phyloP scores from a whole-genome alignment of 2,113 vertebrate species.

The Pogonocichla stellata region DNA sequence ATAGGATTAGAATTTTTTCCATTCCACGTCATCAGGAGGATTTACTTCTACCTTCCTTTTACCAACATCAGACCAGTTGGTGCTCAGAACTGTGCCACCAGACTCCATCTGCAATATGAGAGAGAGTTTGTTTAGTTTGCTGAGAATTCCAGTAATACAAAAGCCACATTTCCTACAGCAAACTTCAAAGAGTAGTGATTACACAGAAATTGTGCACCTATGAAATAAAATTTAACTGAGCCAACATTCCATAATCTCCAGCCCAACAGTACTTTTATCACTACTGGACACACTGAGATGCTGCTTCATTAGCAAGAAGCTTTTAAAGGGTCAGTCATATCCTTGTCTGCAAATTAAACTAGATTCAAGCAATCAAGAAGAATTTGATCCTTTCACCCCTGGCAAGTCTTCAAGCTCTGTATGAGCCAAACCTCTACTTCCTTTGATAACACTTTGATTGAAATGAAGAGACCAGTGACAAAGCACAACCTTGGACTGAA shows the following conservation, averaged over 20 bases:
- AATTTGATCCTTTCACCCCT: neutral
- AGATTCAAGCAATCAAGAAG: neutral
- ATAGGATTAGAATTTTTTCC: slow-evolving; percentile 84
- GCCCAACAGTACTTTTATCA: neutral
- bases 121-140: slow-evolving; percentile 29
- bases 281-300: neutral
- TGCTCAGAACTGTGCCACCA: slow-evolving; percentile 97
- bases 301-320: neutral
- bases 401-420: neutral
- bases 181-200: neutral
- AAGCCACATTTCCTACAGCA: neutral
- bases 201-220: neutral
- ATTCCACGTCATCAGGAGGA: slow-evolving; percentile 94
- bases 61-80: slow-evolving; percentile 96
- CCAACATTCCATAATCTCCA: neutral
- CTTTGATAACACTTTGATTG: neutral
- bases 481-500: neutral
- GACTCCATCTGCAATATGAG: slow-evolving; percentile 92
- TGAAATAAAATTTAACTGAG: neutral
- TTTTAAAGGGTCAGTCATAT: neutral
- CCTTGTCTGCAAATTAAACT: neutral
- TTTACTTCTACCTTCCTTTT: slow-evolving; percentile 93
- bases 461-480: neutral
- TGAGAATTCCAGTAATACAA: neutral
- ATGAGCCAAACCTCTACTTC: neutral